Conservation (phyloP, 2,113 vertebrate species). For the Colius striatus region DNA sequence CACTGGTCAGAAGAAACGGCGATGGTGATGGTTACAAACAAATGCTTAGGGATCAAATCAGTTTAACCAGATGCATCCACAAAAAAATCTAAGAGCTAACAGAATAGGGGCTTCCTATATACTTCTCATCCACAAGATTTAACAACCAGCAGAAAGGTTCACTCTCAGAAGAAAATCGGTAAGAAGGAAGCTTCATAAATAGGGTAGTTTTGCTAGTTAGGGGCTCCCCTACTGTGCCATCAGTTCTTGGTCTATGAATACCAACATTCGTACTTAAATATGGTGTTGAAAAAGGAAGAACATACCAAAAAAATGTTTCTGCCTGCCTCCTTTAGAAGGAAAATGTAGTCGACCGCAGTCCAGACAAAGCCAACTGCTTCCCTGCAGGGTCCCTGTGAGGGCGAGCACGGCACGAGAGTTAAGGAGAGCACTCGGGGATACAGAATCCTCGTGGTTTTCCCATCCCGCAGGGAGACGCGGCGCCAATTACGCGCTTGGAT, state of each 20-base stretch:
- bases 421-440: neutral
- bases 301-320: neutral
- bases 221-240: neutral
- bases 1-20: neutral
- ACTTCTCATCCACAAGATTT: neutral
- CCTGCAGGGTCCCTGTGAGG: neutral
- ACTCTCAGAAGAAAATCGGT: neutral
- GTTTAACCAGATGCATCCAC: neutral
- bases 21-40: neutral
- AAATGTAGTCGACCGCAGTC: neutral
- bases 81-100: neutral
- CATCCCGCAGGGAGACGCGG: neutral
- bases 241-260: neutral
- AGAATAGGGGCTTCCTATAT: neutral
- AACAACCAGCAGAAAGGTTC: neutral
- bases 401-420: neutral
- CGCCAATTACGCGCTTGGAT: neutral
- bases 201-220: neutral
- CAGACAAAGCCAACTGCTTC: neutral
- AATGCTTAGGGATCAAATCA: neutral
- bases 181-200: conserved; percentile 20
- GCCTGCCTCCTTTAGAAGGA: neutral
- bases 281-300: neutral
- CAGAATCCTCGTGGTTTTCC: neutral
- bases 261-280: conserved; percentile 12